Percentiles rank a stretch among this genome's conserved stretches.
Conservation (phyloP, 1,140 invertebrate genomes). For the Diorhabda elongata region DNA sequence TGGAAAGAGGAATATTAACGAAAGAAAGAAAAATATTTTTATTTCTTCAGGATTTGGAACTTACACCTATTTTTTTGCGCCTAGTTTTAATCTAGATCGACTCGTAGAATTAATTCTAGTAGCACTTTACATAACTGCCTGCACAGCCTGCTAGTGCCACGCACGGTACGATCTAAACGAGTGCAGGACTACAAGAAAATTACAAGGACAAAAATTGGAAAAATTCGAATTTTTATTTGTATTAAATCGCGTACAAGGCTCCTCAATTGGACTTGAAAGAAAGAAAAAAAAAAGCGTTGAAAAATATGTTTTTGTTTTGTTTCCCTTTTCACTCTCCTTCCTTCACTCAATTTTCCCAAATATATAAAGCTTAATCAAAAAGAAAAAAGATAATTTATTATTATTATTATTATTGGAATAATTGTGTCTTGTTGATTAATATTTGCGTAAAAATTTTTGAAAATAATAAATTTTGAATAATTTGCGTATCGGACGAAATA, state of each 20-base stretch:
- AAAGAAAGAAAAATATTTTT: no score
- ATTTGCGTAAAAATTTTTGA: neutral
- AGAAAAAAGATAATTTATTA: neutral
- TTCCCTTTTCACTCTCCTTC: neutral
- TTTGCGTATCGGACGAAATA: no score
- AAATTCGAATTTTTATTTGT: neutral
- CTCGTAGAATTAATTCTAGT: conserved; percentile 38
- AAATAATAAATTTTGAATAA: no score
- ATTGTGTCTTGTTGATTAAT: conserved; percentile 6
- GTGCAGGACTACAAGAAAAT: conserved; percentile 3
- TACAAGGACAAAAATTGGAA: conserved; percentile 18
- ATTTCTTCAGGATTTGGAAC: no score
- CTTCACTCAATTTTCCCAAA: neutral
- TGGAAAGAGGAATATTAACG: no score
- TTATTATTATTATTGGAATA: neutral
- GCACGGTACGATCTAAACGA: conserved; percentile 37
- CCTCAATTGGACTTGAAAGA: conserved; percentile 41
- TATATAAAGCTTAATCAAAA: neutral
- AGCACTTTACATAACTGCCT: conserved; percentile 43
- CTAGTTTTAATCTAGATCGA: conserved; percentile 40
- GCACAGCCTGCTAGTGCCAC: conserved; percentile 48
- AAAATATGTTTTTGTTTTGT: neutral
- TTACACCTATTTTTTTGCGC: conserved; percentile 25
- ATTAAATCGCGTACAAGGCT: conserved; percentile 41
- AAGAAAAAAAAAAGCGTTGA: neutral